These are phyloP conservation scores for Cephus pygmeus DNA, from an alignment of 2,888 invertebrate genomes.

Conservation along the genomic window DNA sequence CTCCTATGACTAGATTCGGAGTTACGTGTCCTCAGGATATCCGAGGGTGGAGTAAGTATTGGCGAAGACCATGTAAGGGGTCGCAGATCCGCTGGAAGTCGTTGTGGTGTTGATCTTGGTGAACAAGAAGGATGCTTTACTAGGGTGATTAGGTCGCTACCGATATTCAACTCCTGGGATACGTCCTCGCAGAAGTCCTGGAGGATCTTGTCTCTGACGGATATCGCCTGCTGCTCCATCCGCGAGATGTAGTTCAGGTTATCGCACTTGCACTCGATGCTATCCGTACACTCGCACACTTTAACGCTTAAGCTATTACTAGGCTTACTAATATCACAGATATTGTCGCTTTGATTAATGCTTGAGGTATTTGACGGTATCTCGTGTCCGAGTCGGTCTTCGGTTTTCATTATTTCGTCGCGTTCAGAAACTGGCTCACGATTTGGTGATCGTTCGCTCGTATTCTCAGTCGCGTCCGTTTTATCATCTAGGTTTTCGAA, in stretches of 20 bases:
- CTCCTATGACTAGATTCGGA: conserved; percentile 61
- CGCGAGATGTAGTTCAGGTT: conserved; percentile 32
- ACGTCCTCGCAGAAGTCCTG: conserved; percentile 63
- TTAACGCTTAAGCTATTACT: conserved; percentile 46
- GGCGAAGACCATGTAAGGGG: conserved; percentile 51
- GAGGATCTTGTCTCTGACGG: conserved; percentile 61
- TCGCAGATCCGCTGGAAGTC: conserved; percentile 56
- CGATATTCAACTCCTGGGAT: conserved; percentile 60
- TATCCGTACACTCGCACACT: conserved; percentile 50
- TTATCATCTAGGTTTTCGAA: conserved; percentile 53
- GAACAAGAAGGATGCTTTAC: conserved; percentile 63
- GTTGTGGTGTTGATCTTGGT: conserved; percentile 60
- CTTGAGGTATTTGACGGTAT: conserved; percentile 49
- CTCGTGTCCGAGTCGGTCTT: conserved; percentile 45
- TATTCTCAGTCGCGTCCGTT: conserved; percentile 42
- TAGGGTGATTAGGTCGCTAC: conserved; percentile 59
- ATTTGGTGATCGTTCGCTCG: conserved; percentile 50
- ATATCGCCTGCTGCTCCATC: conserved; percentile 45
- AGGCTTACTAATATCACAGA: conserved; percentile 59
- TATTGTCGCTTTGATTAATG: conserved; percentile 55
- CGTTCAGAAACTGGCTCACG: conserved; percentile 45
- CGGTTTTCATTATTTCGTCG: conserved; percentile 48
- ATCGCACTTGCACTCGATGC: conserved; percentile 47
- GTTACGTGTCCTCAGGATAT: conserved; percentile 59
- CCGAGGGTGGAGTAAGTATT: conserved; percentile 58